A percentile compares a stretch with the other conserved stretches of the same genome.
phyloP scores from a whole-genome alignment of 2,888 invertebrate species.

The Aricia artaxerxes region DNA sequence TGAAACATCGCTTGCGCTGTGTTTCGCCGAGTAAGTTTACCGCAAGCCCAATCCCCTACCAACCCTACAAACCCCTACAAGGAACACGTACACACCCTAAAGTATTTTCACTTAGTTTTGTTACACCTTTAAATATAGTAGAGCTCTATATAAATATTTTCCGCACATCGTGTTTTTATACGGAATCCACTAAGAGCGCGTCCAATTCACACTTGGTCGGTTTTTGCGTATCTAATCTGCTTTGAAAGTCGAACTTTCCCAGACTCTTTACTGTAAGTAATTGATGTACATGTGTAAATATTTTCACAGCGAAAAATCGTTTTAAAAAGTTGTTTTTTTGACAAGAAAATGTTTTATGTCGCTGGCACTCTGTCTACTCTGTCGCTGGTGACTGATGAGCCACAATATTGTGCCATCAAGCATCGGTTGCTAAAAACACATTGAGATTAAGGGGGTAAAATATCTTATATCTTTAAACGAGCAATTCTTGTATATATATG shows the following conservation, averaged over 20 bases:
- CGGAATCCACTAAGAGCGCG: background rate
- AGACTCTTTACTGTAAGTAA: background rate
- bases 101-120: no score
- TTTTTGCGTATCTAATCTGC: background rate
- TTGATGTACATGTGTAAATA: background rate
- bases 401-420: background rate
- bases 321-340: background rate
- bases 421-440: no score
- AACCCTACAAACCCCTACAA: no score
- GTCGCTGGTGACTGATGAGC: background rate
- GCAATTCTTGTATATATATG: no score
- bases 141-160: background rate
- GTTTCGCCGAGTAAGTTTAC: no score
- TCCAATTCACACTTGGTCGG: background rate
- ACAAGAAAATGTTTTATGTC: background rate
- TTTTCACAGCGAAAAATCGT: background rate
- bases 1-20: no score
- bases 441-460: background rate
- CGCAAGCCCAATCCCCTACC: no score
- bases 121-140: no score
- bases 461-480: no score
- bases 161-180: background rate
- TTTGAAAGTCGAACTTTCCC: background rate
- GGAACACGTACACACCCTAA: no score
- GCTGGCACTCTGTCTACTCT: background rate